These are phyloP conservation scores for Balanococcus diminutus DNA, from an alignment of 2,888 invertebrate species.

Conservation along the genomic window DNA sequence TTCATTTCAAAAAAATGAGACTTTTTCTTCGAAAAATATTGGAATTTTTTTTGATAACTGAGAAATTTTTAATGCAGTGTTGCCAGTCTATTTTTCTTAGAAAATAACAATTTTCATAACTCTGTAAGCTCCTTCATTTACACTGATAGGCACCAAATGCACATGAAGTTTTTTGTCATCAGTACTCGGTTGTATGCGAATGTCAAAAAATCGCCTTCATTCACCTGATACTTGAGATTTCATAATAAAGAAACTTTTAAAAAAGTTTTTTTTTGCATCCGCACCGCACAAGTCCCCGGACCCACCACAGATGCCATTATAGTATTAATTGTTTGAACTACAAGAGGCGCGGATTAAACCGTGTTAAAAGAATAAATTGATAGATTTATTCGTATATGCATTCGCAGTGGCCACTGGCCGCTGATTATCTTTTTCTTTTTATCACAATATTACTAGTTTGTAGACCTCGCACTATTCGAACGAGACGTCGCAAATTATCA, in stretches of 20 bases:
- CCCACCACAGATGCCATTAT: neutral
- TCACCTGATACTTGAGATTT: neutral
- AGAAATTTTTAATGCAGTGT: no score
- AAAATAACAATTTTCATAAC: no score
- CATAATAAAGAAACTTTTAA: neutral
- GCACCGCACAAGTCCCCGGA: neutral
- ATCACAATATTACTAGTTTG: conserved; percentile 18
- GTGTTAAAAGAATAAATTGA: neutral
- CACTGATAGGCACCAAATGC: no score
- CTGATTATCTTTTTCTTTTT: neutral
- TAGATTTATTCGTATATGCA: neutral
- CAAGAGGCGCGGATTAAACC: neutral
- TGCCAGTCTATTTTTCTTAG: no score
- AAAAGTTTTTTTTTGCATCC: neutral
- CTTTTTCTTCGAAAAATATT: no score
- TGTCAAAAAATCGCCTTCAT: no score
- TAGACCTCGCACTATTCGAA: neutral
- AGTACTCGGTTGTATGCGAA: no score
- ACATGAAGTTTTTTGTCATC: no score
- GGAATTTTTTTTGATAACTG: no score
- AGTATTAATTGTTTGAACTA: neutral
- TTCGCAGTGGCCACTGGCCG: no score
- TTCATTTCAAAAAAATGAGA: no score
- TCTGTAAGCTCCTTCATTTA: neutral
- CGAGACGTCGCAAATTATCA: neutral